These are phyloP conservation scores for Piscicola geometra DNA, from an alignment of 2,888 invertebrate genomes.

Conservation along the genomic window DNA sequence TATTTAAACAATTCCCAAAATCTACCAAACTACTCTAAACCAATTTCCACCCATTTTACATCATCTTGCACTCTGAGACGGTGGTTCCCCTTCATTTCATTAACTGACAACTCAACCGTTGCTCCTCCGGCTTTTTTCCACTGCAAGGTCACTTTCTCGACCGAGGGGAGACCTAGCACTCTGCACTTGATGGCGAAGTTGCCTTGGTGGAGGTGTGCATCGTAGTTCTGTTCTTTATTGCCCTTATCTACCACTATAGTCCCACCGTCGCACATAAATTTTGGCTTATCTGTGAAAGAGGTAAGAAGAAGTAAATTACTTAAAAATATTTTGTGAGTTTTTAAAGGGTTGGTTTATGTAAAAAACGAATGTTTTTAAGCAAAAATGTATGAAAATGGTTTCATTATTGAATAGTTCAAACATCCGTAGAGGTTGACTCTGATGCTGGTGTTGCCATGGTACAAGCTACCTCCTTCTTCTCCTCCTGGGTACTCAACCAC, in stretches of 20 bases:
- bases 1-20: too few relatives aligned
- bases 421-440: conserved; percentile 13
- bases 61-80: background rate
- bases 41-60: conserved; percentile 1
- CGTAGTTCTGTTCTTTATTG: background rate
- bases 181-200: conserved; percentile 27
- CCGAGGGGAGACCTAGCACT: conserved; percentile 24
- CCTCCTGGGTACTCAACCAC: conserved; percentile 24
- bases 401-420: too few relatives aligned
- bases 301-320: too few relatives aligned
- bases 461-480: background rate
- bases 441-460: background rate
- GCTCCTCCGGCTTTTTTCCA: conserved; percentile 21
- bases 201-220: conserved; percentile 14
- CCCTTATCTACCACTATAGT: background rate
- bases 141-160: background rate
- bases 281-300: conserved; percentile 28
- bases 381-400: too few relatives aligned
- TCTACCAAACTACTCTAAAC: too few relatives aligned
- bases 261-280: conserved; percentile 25
- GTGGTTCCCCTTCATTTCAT: conserved; percentile 6
- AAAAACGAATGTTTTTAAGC: background rate
- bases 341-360: background rate
- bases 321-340: too few relatives aligned
- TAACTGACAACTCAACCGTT: background rate